Evolutionary conservation across 2,888 invertebrate species (phyloP).

Genomic region (Tipula helvola): DNA sequence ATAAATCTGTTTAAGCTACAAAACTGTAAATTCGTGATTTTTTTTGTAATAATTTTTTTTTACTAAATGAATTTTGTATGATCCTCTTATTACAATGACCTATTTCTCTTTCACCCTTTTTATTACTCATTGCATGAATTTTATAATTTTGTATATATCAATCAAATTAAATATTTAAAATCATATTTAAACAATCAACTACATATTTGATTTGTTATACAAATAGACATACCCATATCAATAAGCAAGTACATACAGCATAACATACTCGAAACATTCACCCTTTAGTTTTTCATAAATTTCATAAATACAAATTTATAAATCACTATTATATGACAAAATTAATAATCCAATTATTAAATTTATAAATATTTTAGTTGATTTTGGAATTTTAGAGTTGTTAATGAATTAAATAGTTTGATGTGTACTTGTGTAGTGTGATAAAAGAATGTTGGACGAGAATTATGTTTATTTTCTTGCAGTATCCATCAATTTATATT

Average conservation of each 20-base stretch:
- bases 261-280: too few relatives aligned
- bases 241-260: neutral
- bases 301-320: neutral
- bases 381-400: neutral
- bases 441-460: neutral
- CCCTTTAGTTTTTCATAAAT: neutral
- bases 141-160: too few relatives aligned
- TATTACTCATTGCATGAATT: neutral
- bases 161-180: neutral
- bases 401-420: neutral
- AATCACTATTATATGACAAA: neutral
- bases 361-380: neutral
- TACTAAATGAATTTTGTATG: neutral
- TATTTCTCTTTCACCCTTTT: neutral
- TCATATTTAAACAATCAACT: neutral
- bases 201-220: neutral
- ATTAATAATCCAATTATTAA: neutral
- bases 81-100: neutral
- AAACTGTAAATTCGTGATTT: neutral
- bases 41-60: neutral
- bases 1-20: neutral
- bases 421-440: neutral
- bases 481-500: neutral
- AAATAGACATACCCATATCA: neutral
- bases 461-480: neutral